Percentiles rank a stretch among this genome's conserved stretches.
Evolutionary conservation across 37 sponge, comb jelly and placozoan genomes (phyloP).

Genomic region (Oscarella lobularis): DNA sequence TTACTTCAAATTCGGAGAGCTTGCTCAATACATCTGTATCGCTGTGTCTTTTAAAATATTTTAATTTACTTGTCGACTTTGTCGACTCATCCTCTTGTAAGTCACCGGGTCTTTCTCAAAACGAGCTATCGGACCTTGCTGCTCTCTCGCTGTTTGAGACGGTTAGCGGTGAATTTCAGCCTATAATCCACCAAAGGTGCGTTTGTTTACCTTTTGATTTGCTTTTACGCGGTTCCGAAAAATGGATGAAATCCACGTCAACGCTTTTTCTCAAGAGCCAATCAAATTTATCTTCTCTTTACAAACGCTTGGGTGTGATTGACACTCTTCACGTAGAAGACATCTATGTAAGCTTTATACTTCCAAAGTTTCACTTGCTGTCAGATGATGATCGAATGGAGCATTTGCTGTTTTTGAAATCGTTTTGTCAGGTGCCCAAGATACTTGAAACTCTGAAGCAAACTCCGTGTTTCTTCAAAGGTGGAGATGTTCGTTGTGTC

Average conservation of each 20-base stretch:
- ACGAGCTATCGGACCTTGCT: no score
- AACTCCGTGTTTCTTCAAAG: background rate
- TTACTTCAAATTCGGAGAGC: no score
- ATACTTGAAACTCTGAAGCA: background rate
- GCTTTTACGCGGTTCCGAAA: background rate
- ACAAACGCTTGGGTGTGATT: background rate
- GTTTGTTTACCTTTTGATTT: background rate
- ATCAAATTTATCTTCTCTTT: background rate
- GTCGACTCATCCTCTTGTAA: no score
- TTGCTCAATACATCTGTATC: no score
- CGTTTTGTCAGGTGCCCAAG: background rate
- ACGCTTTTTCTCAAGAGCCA: background rate
- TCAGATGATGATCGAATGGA: background rate
- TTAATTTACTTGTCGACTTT: no score
- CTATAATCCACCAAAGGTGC: background rate
- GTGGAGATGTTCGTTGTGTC: background rate
- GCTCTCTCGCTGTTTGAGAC: background rate
- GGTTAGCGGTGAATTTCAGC: no score
- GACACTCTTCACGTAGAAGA: no score
- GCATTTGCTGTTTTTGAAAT: background rate
- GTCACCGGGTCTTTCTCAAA: no score
- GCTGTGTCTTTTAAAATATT: no score
- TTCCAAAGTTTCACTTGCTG: background rate
- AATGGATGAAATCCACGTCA: background rate
- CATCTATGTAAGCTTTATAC: background rate